Percentiles rank a stretch among this genome's conserved stretches.
Evolutionary conservation across 1,140 invertebrate species (phyloP).

Genomic region (Drosophila ironensis): DNA sequence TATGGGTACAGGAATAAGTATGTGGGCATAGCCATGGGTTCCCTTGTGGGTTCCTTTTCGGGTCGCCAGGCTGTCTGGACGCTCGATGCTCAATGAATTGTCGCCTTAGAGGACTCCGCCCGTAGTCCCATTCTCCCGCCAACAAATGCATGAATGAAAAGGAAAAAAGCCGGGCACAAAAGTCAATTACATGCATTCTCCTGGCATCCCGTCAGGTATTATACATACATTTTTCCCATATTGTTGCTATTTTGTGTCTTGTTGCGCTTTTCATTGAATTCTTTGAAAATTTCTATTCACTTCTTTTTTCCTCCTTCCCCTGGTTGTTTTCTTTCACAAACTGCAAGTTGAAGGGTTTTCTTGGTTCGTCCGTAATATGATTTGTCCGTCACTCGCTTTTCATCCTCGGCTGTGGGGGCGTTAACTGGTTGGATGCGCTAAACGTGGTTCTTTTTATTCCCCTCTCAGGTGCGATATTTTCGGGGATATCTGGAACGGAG

Average conservation of each 20-base stretch:
- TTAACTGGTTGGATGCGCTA: constrained; percentile 23
- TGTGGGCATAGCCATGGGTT: neutral
- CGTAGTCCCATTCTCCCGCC: constrained; percentile 5
- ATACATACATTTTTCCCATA: constrained; percentile 28
- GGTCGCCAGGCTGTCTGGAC: constrained; percentile 44
- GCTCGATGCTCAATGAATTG: constrained; percentile 70
- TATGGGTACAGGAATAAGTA: constrained; percentile 12
- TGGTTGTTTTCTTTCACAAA: constrained; percentile 26
- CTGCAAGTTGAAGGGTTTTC: constrained; percentile 59
- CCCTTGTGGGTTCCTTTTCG: constrained; percentile 19
- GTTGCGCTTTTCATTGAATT: constrained; percentile 70
- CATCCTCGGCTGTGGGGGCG: constrained; percentile 9
- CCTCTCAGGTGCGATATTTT: neutral
- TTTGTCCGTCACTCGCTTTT: constrained; percentile 29
- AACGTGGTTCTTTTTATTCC: constrained; percentile 5
- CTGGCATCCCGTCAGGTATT: constrained; percentile 48
- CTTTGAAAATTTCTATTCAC: constrained; percentile 47
- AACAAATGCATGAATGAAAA: constrained; percentile 16
- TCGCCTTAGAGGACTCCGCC: constrained; percentile 35
- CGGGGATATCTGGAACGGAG: constrained; percentile 1
- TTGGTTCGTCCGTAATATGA: constrained; percentile 34
- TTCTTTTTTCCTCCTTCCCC: constrained; percentile 28
- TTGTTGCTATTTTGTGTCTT: constrained; percentile 54
- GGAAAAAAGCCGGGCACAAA: constrained; percentile 60
- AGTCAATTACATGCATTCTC: constrained; percentile 78